Conservation (phyloP, 2,113 vertebrate genomes). For the Lophochroa leadbeateri region DNA sequence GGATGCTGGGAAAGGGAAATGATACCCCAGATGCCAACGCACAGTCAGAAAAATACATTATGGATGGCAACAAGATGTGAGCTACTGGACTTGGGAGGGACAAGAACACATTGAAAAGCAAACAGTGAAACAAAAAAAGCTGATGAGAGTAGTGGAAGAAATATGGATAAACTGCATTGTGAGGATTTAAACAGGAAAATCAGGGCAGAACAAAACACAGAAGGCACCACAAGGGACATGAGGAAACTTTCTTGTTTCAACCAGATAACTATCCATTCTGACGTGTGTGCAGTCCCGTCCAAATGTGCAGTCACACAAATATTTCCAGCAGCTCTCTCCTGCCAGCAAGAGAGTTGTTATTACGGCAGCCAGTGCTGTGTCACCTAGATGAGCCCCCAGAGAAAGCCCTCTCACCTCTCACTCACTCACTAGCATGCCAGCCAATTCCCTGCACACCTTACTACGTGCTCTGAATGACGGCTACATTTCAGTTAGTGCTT, state of each 20-base stretch:
- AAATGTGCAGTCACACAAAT: not conserved
- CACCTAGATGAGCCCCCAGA: slow-evolving; percentile 16
- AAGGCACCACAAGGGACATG: not conserved
- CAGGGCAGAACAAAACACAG: not conserved
- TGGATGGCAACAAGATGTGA: not conserved
- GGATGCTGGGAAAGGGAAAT: not conserved
- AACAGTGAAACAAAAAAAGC: not conserved
- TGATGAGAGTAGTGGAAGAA: not conserved
- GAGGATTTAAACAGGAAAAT: not conserved
- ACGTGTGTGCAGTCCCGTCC: not conserved
- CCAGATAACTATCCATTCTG: not conserved
- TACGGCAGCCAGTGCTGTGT: not conserved
- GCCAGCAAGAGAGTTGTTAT: slow-evolving; percentile 7
- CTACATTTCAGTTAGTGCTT: not conserved
- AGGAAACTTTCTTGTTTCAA: slow-evolving; percentile 27
- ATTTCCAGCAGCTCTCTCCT: slow-evolving; percentile 20
- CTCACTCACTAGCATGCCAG: not conserved
- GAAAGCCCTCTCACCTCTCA: not conserved
- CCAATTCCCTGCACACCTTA: not conserved
- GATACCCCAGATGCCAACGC: not conserved
- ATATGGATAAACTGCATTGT: not conserved
- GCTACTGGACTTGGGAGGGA: not conserved
- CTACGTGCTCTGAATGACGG: not conserved
- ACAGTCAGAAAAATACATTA: not conserved
- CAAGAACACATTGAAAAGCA: not conserved